phyloP scores from a whole-genome alignment of 37 sponge, comb jelly and placozoan species.

The Spongia lamella region DNA sequence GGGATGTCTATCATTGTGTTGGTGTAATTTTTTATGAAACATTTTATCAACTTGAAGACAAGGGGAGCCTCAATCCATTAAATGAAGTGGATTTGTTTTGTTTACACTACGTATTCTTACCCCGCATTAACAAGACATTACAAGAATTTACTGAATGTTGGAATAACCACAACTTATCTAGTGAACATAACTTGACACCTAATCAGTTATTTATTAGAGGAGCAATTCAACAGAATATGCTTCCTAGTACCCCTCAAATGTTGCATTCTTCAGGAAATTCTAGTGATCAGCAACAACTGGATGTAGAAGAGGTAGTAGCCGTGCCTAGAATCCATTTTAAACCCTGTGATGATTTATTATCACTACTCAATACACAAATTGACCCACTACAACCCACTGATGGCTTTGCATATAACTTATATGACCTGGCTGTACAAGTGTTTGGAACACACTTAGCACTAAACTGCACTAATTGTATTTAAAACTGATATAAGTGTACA shows the following conservation, averaged over 20 bases:
- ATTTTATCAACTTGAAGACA: conserved; percentile 27
- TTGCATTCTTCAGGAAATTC: too few species aligned
- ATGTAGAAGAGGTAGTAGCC: not conserved
- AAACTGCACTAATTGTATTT: too few species aligned
- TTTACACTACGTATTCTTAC: conserved; percentile 33
- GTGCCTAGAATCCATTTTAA: conserved; percentile 23
- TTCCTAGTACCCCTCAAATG: not conserved
- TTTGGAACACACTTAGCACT: too few species aligned
- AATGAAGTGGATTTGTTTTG: conserved; percentile 48
- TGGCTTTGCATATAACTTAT: not conserved
- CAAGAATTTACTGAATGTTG: conserved; percentile 38
- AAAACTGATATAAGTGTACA: too few species aligned
- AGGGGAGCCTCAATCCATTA: conserved; percentile 14
- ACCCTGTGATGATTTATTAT: conserved; percentile 9
- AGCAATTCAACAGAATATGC: conserved; percentile 26
- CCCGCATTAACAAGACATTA: conserved; percentile 17
- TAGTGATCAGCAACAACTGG: too few species aligned
- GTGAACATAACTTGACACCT: conserved; percentile 16
- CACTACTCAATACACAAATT: not conserved
- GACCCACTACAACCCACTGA: not conserved
- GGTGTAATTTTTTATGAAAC: not conserved
- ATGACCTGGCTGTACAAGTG: not conserved
- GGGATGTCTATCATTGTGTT: conserved; percentile 48
- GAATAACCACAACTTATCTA: conserved; percentile 52
- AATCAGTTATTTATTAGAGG: conserved; percentile 42